A percentile compares a stretch with the other conserved stretches of the same genome.
phyloP scores from a whole-genome alignment of 2,888 invertebrate genomes.

The Chirona hameri region DNA sequence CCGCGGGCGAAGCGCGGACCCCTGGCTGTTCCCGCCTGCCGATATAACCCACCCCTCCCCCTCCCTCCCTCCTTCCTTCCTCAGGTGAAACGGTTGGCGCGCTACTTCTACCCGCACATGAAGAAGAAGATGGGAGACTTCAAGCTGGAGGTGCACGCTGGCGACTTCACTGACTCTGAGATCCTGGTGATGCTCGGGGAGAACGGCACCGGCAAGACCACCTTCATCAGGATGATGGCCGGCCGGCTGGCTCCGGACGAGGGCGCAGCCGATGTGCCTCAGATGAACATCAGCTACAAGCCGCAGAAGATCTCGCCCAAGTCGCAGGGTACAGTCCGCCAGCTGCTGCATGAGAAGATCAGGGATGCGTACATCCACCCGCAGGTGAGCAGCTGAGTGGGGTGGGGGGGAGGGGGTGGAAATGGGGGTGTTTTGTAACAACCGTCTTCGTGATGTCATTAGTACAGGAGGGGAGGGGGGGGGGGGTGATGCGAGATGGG shows the following conservation, averaged over 20 bases:
- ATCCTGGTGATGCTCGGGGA: constrained; percentile 93
- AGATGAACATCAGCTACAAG: constrained; percentile 96
- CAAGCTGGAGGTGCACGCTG: constrained; percentile 68
- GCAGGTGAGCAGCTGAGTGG: constrained; percentile 54
- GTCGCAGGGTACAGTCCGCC: constrained; percentile 86
- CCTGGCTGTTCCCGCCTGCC: no score
- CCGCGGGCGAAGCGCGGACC: no score
- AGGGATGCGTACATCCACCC: constrained; percentile 97
- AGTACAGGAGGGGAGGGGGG: no score
- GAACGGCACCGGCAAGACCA: constrained; percentile 99
- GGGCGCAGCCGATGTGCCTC: constrained; percentile 71
- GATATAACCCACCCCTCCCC: no score
- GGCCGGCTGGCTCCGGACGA: constrained; percentile 90
- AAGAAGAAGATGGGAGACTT: constrained; percentile 56
- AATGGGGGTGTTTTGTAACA: no score
- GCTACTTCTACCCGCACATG: constrained; percentile 94
- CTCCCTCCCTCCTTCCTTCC: constrained; percentile 55
- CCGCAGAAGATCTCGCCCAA: constrained; percentile 99
- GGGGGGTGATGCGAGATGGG: no score
- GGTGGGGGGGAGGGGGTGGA: no score
- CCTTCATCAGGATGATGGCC: constrained; percentile 97
- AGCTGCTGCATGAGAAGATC: constrained; percentile 92
- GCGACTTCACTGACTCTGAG: constrained; percentile 98
- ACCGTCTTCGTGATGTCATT: no score
- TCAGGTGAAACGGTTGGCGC: constrained; percentile 93